These are phyloP conservation scores for Drosophila nasuta DNA, from an alignment of 1,140 invertebrate genomes.

Conservation along the genomic window DNA sequence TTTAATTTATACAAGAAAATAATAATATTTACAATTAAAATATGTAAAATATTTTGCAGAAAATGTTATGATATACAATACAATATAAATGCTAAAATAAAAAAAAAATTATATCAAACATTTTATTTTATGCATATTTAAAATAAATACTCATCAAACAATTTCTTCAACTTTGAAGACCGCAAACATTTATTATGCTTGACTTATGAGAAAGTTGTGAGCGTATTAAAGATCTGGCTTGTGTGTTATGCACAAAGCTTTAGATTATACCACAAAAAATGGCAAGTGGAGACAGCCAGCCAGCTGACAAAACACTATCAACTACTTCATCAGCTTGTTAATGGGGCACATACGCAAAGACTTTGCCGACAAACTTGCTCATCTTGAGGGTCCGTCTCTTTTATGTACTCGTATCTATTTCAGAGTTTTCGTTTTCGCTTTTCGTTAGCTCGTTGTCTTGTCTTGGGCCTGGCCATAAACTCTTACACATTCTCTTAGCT, in stretches of 20 bases:
- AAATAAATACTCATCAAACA: no score
- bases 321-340: constrained; percentile 41
- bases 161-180: no score
- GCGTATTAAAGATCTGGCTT: not conserved
- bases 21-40: no score
- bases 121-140: no score
- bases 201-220: not conserved
- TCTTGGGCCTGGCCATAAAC: constrained; percentile 38
- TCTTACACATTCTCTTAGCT: constrained; percentile 44
- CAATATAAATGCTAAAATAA: no score
- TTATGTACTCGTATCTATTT: constrained; percentile 16
- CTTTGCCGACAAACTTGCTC: not conserved
- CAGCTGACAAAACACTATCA: constrained; percentile 26
- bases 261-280: constrained; percentile 13
- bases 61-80: no score
- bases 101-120: no score
- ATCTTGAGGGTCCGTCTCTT: not conserved
- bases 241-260: constrained; percentile 2
- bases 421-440: constrained; percentile 15
- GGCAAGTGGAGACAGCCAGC: not conserved
- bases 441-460: constrained; percentile 1
- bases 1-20: no score
- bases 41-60: no score
- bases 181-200: not conserved
- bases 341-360: constrained; percentile 13